Percentiles rank a stretch among this genome's conserved stretches.
Conservation (phyloP, 1,140 invertebrate species). For the Cardiocondyla obscurior region DNA sequence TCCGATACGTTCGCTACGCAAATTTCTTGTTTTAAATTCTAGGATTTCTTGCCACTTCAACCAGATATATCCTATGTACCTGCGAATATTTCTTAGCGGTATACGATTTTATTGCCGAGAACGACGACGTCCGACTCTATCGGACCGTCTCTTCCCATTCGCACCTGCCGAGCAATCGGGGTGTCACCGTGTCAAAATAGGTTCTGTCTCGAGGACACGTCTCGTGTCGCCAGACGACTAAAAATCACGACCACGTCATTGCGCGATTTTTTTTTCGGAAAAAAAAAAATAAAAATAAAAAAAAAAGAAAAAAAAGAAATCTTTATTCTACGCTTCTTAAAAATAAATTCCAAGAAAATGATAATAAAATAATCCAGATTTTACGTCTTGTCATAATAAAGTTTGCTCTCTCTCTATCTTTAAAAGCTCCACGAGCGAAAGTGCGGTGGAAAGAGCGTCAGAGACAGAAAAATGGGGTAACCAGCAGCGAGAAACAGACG, state of each 20-base stretch:
- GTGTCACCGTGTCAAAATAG: slow-evolving; percentile 38
- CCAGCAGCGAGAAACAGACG: slow-evolving; percentile 18
- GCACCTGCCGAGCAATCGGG: slow-evolving; percentile 18
- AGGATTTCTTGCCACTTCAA: neutral
- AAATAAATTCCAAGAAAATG: slow-evolving; percentile 56
- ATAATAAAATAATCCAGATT: slow-evolving; percentile 12
- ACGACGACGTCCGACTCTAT: neutral
- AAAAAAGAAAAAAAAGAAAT: slow-evolving; percentile 5
- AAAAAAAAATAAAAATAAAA: neutral
- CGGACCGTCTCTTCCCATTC: slow-evolving; percentile 10
- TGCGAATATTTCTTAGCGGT: neutral
- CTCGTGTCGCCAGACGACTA: slow-evolving; percentile 14
- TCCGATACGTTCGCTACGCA: neutral
- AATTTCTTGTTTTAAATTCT: neutral
- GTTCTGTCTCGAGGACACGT: slow-evolving; percentile 34
- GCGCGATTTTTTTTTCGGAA: neutral
- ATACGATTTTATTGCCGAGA: neutral
- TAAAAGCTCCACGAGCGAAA: neutral
- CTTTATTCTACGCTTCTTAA: slow-evolving; percentile 3
- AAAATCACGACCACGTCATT: slow-evolving; percentile 29
- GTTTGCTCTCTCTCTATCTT: neutral
- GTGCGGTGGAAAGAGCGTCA: neutral
- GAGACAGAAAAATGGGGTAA: slow-evolving; percentile 11
- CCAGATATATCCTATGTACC: neutral
- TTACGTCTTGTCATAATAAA: slow-evolving; percentile 58